Evolutionary conservation across 2,797 vertebrate species (phyloP), one percentile per base, ranked within the genome.

Genomic region (Sorex maritimensis): DNA sequence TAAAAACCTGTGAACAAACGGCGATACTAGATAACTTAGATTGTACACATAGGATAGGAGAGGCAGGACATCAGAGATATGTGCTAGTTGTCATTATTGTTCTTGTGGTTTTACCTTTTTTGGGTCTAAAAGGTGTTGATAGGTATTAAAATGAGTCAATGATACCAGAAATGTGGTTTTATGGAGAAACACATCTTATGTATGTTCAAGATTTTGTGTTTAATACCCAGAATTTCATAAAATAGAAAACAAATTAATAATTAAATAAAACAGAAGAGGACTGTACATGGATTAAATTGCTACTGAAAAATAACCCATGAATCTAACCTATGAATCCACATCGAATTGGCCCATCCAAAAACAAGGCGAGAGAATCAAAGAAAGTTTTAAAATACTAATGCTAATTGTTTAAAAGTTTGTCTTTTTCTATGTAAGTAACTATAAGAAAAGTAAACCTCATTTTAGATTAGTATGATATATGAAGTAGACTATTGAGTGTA

Each of bases 371-470:
- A 75, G 21, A 92, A 34, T 24, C 41, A 91, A 91, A 81, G 12
- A 74, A 63, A 77, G 63, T 23, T 38, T 81, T 55, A 0, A 34
- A 77, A 84, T 73, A 6, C 26, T 69, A 49, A n/a, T 72, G 28
- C 30, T 88, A 61, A 13, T 67, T 67, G 26, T 61, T 67, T 68
- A 49, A 46, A 85, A 8, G 26, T 44, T 26, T 46, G 46, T 52
- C 3, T 65, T 74, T 74, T 88, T 95, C 30, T 23, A 78, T 6
- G 13, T 75, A 44, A 93, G 86, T 34, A 58, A 91, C 79, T n/a
- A 7, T 90, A 85, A 86, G 8, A 2, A 30, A 72, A 65, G 55
- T 78, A 34, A 65, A 68, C 90, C 5, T 63, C 9, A 74, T n/a
- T 86, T 5, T 74, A 28, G n/a, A 71, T 24, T 10, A 15, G 90